Conservation (phyloP, 2,888 invertebrate genomes). For the Drosophila nr. perissopoda region DNA sequence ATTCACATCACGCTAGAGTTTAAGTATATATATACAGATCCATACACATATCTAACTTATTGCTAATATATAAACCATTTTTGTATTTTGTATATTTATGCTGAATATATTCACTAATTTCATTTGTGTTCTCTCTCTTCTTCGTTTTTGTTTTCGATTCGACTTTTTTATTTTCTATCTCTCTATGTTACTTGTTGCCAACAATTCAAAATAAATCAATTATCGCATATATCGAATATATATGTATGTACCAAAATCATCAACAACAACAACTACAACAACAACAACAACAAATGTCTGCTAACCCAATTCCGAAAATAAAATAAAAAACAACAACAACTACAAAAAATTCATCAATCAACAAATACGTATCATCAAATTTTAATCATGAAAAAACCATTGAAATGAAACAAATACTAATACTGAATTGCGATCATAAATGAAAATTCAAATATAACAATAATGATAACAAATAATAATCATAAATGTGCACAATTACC, state of each 20-base stretch:
- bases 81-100: slow-evolving; percentile 42
- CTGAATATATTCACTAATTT: slow-evolving; percentile 74
- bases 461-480: slow-evolving; percentile 32
- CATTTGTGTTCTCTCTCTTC: slow-evolving; percentile 77
- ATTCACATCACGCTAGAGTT: slow-evolving; percentile 39
- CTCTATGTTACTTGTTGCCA: slow-evolving; percentile 49
- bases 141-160: slow-evolving; percentile 70
- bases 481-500: slow-evolving; percentile 72
- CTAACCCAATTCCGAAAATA: slow-evolving; percentile 52
- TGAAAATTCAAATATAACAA: slow-evolving; percentile 31
- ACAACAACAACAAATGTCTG: slow-evolving; percentile 51
- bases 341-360: slow-evolving; percentile 56
- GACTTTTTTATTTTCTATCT: slow-evolving; percentile 56
- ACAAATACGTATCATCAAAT: slow-evolving; percentile 45
- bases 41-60: slow-evolving; percentile 29
- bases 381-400: slow-evolving; percentile 47
- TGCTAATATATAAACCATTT: slow-evolving; percentile 29
- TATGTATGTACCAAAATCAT: slow-evolving; percentile 44
- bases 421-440: slow-evolving; percentile 49
- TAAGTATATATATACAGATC: slow-evolving; percentile 25
- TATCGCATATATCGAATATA: slow-evolving; percentile 36
- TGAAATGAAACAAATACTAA: slow-evolving; percentile 49
- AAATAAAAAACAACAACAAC: slow-evolving; percentile 22
- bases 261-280: slow-evolving; percentile 50
- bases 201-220: slow-evolving; percentile 39